A percentile compares a stretch with the other conserved stretches of the same genome.
Conservation (phyloP, 2,113 vertebrate species). For the Muntiacus reevesi region DNA sequence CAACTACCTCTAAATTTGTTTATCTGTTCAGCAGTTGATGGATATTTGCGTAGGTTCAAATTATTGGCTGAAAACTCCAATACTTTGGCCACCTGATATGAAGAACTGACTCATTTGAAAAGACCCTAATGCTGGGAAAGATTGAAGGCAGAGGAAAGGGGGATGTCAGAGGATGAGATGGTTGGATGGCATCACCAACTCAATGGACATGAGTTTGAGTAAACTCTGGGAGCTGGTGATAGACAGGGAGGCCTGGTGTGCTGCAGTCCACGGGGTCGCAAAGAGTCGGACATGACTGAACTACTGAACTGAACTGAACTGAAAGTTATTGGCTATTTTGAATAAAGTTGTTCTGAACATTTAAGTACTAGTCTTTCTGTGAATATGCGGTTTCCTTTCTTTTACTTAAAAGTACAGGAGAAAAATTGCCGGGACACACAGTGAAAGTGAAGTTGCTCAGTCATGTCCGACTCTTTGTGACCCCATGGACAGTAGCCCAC, state of each 20-base stretch:
- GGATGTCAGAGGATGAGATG: neutral
- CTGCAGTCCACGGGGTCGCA: rapidly evolving
- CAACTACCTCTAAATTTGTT: neutral
- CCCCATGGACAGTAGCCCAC: rapidly evolving
- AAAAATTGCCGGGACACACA: neutral
- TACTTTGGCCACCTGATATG: neutral
- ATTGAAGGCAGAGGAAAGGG: neutral
- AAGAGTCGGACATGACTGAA: rapidly evolving
- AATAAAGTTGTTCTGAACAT: neutral
- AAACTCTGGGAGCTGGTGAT: neutral
- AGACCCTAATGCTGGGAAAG: neutral
- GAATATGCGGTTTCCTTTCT: neutral
- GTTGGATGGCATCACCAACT: neutral
- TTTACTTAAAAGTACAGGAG: neutral
- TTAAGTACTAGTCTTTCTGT: neutral
- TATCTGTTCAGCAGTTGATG: neutral
- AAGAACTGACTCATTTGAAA: neutral
- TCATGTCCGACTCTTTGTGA: neutral
- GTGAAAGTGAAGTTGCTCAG: neutral
- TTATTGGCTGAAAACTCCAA: neutral
- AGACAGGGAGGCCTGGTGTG: neutral
- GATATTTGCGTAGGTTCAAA: neutral
- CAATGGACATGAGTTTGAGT: neutral
- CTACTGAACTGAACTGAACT: neutral
- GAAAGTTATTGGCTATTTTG: neutral